A percentile compares a stretch with the other conserved stretches of the same genome.
These are phyloP conservation scores for Procavia capensis DNA, from an alignment of 2,113 vertebrate genomes.

Conservation along the genomic window DNA sequence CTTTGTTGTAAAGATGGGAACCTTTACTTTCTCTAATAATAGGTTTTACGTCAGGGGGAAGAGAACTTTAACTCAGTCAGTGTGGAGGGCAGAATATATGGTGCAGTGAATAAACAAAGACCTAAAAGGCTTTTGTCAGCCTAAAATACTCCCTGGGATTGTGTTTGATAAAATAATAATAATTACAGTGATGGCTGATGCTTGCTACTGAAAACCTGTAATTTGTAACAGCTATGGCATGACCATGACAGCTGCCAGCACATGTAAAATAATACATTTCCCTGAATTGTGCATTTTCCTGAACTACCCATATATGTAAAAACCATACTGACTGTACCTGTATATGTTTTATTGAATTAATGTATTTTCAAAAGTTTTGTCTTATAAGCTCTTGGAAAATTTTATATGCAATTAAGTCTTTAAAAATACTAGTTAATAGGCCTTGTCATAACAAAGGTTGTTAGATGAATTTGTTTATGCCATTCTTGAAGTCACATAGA, in stretches of 20 bases:
- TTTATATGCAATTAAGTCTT: constrained; percentile 33
- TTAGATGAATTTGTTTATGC: constrained; percentile 49
- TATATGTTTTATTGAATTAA: constrained; percentile 36
- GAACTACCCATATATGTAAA: constrained; percentile 55
- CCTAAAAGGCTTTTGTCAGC: constrained; percentile 80
- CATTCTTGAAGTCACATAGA: constrained; percentile 26
- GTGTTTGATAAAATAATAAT: constrained; percentile 86
- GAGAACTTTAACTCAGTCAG: constrained; percentile 77
- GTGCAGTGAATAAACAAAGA: constrained; percentile 83
- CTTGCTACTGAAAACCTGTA: constrained; percentile 79
- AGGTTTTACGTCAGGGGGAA: constrained; percentile 76
- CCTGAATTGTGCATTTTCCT: constrained; percentile 14
- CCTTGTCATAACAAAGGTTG: constrained; percentile 31
- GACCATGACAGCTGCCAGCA: constrained; percentile 59
- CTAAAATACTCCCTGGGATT: constrained; percentile 81
- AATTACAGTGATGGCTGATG: constrained; percentile 70
- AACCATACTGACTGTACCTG: neutral
- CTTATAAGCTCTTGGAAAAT: neutral
- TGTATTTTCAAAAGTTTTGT: constrained; percentile 12
- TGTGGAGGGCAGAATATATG: constrained; percentile 60
- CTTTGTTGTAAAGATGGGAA: constrained; percentile 69
- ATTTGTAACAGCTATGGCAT: constrained; percentile 83
- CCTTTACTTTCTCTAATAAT: constrained; percentile 66
- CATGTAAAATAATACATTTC: constrained; percentile 59
- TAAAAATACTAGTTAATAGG: constrained; percentile 55